These are phyloP conservation scores for Parnassius orleans DNA, from an alignment of 2,888 invertebrate genomes.

Conservation along the genomic window DNA sequence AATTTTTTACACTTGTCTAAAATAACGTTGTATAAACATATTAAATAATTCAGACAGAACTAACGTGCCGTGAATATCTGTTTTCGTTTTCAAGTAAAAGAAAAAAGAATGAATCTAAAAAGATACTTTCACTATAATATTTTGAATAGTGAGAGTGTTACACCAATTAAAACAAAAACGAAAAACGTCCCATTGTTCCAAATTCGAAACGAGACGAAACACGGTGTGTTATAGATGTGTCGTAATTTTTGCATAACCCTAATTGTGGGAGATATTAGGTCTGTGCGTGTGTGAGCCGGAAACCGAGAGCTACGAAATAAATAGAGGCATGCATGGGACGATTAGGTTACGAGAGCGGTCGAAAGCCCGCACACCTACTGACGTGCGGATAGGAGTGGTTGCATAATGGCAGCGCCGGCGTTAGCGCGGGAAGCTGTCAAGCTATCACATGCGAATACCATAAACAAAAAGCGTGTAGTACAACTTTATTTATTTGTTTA, in stretches of 20 bases:
- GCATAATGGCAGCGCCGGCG: conserved; percentile 49
- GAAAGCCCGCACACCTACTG: conserved; percentile 36
- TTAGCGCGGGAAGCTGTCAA: conserved; percentile 17
- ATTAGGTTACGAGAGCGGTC: conserved; percentile 38
- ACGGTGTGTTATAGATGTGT: conserved; percentile 31
- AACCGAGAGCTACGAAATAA: conserved; percentile 18
- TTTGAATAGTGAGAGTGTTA: conserved; percentile 14
- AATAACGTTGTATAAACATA: conserved; percentile 3
- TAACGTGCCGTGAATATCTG: conserved; percentile 5
- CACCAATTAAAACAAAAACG: conserved; percentile 18
- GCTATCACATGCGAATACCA: conserved; percentile 29
- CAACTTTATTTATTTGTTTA: not conserved
- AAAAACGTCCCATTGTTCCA: conserved; percentile 18
- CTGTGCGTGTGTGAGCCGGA: conserved; percentile 21
- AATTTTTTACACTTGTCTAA: no score
- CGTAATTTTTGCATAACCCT: conserved; percentile 63
- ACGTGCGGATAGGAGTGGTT: conserved; percentile 70
- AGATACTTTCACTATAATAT: conserved; percentile 17
- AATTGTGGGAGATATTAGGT: conserved; percentile 32
- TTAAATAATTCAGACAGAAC: not conserved
- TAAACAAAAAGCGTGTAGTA: conserved; percentile 9
- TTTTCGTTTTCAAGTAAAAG: conserved; percentile 7
- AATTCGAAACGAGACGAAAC: conserved; percentile 20
- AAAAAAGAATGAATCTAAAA: conserved; percentile 7
- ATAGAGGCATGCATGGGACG: conserved; percentile 12